Evolutionary conservation across 2,113 vertebrate genomes (phyloP).

Genomic region (Leptodactylus fuscus): DNA sequence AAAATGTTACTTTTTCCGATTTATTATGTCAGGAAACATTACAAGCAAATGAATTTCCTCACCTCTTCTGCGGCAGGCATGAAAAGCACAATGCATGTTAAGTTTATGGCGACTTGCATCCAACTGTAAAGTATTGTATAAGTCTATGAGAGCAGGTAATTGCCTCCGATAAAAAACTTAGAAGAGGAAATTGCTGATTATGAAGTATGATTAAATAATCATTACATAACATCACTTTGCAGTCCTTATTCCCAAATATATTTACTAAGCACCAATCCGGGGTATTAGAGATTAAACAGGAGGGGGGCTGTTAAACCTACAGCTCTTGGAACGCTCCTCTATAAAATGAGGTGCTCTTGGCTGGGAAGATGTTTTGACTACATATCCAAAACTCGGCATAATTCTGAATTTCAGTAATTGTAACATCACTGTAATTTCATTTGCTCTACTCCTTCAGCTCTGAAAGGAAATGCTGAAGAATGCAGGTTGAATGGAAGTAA

Average conservation of each 20-base stretch:
- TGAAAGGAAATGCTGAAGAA: background rate
- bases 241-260: background rate
- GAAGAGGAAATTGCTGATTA: background rate
- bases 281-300: background rate
- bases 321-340: background rate
- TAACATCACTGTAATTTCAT: slow-evolving; percentile 20
- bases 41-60: background rate
- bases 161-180: background rate
- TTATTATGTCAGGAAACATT: background rate
- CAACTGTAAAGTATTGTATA: background rate
- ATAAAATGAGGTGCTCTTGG: background rate
- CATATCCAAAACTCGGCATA: background rate
- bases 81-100: background rate
- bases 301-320: background rate
- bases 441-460: slow-evolving; percentile 1
- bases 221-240: background rate
- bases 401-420: slow-evolving; percentile 11
- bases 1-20: too few species aligned
- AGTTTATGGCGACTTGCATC: background rate
- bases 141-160: background rate
- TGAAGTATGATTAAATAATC: background rate
- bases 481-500: slow-evolving; percentile 24
- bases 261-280: background rate
- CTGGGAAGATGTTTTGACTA: slow-evolving; percentile 15
- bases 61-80: background rate